phyloP scores from a whole-genome alignment of 2,797 vertebrate genomes.

The Phalanger gymnotis region DNA sequence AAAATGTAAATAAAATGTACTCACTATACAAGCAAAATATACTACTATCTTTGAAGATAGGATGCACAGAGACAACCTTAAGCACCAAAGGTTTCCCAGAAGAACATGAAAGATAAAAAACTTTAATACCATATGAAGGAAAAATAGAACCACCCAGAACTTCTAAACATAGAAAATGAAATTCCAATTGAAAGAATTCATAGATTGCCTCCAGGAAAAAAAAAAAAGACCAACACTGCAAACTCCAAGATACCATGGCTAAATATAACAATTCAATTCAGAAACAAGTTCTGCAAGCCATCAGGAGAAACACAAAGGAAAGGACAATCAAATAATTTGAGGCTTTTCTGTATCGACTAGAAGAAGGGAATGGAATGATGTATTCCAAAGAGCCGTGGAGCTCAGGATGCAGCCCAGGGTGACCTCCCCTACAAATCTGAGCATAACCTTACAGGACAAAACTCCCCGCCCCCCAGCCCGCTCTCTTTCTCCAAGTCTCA shows the following conservation, averaged over 20 bases:
- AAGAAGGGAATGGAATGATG: not conserved
- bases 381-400: not conserved
- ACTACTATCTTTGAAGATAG: not conserved
- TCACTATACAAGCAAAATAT: not conserved
- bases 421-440: not conserved
- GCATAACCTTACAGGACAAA: not conserved
- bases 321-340: not conserved
- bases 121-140: not conserved
- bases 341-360: not conserved
- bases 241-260: not conserved
- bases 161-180: not conserved
- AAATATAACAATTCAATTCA: not conserved
- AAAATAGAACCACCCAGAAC: not conserved
- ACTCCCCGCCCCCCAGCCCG: too few relatives aligned
- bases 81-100: not conserved
- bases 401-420: not conserved
- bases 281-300: not conserved
- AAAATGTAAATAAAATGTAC: not conserved
- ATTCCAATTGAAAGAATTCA: not conserved
- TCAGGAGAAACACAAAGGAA: not conserved
- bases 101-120: not conserved
- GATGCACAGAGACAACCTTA: not conserved
- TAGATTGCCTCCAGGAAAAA: not conserved
- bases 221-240: not conserved
- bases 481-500: not conserved